Evolutionary conservation across 2,113 vertebrate genomes (phyloP).

Genomic region (Strix aluco): DNA sequence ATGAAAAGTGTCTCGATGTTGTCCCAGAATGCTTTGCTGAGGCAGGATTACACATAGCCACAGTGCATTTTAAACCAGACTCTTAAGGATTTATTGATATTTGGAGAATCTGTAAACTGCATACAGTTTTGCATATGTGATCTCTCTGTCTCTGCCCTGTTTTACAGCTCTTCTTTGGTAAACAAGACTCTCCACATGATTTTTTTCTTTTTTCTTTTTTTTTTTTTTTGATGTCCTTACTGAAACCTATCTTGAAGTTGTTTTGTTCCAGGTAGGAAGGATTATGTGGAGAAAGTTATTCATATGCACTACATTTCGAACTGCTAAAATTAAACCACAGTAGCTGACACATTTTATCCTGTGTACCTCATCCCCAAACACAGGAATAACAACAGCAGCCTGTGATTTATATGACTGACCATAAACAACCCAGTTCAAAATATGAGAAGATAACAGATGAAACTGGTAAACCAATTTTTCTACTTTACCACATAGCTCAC

Average conservation of each 20-base stretch:
- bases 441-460: background rate
- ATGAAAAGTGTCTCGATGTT: background rate
- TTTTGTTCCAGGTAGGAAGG: background rate
- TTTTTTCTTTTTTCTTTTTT: background rate
- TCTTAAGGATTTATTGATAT: background rate
- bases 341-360: background rate
- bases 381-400: background rate
- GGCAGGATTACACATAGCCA: background rate
- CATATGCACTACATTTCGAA: background rate
- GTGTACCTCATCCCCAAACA: background rate
- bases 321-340: background rate
- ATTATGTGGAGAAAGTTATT: background rate
- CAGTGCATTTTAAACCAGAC: background rate
- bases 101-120: background rate
- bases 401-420: background rate
- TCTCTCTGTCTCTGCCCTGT: background rate
- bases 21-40: background rate
- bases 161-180: background rate
- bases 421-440: background rate
- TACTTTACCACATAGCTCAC: background rate
- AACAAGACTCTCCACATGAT: background rate
- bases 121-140: background rate
- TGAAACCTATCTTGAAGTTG: background rate
- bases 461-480: background rate
- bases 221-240: background rate